phyloP scores from a whole-genome alignment of 2,888 invertebrate genomes.

The Hirtodrosophila alboralis region DNA sequence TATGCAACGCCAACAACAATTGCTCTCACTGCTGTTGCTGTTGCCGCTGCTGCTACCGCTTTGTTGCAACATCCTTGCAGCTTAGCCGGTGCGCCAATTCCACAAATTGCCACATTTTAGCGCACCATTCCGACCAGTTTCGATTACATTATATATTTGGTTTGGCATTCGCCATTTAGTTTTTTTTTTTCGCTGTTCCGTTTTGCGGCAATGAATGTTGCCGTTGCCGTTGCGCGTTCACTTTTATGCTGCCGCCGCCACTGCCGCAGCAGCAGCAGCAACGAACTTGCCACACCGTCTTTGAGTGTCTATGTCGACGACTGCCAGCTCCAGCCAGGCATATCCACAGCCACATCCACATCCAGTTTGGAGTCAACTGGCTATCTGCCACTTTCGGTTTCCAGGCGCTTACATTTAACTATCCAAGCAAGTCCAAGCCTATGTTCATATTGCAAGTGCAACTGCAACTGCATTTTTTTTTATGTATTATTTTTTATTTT shows the following conservation, averaged over 20 bases:
- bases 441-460: slow-evolving; percentile 67
- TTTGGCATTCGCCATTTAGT: slow-evolving; percentile 53
- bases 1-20: slow-evolving; percentile 1
- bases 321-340: slow-evolving; percentile 6
- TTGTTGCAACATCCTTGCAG: slow-evolving; percentile 64
- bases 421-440: slow-evolving; percentile 21
- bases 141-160: slow-evolving; percentile 73
- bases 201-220: slow-evolving; percentile 78
- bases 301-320: slow-evolving; percentile 69
- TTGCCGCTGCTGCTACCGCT: slow-evolving; percentile 14
- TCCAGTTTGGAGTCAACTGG: slow-evolving; percentile 47
- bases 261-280: too few relatives aligned
- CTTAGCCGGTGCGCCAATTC: slow-evolving; percentile 62
- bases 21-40: slow-evolving; percentile 18
- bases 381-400: slow-evolving; percentile 60
- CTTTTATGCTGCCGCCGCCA: too few relatives aligned
- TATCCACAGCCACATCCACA: slow-evolving; percentile 18
- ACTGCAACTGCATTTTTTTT: too few relatives aligned
- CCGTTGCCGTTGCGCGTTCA: slow-evolving; percentile 58
- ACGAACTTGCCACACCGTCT: slow-evolving; percentile 75
- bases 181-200: slow-evolving; percentile 69
- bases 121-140: slow-evolving; percentile 70
- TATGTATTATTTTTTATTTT: too few relatives aligned
- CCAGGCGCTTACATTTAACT: slow-evolving; percentile 15
- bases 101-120: slow-evolving; percentile 68